Conservation (phyloP, 2,888 invertebrate genomes). For the Crocallis elinguaria region DNA sequence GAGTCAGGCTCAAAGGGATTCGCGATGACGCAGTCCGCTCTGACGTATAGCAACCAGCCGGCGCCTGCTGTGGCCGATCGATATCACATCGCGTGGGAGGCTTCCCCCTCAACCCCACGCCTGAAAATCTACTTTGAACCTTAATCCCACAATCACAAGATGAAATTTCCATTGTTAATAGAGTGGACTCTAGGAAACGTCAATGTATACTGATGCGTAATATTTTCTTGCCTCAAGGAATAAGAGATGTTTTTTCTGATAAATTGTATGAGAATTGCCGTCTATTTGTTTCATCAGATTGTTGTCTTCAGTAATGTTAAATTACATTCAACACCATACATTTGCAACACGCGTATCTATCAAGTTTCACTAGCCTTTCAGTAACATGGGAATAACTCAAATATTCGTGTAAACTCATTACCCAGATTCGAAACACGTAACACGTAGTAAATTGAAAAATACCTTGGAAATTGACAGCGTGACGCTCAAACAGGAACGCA, state of each 20-base stretch:
- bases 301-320: not conserved
- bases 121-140: constrained; percentile 51
- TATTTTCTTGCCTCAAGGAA: constrained; percentile 24
- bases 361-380: not conserved
- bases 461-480: constrained; percentile 1
- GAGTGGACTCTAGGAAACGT: constrained; percentile 6
- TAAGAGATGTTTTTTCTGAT: not conserved
- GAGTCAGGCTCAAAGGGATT: constrained; percentile 53
- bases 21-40: constrained; percentile 69
- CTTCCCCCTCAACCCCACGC: constrained; percentile 55
- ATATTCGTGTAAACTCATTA: constrained; percentile 2
- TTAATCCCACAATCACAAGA: constrained; percentile 44
- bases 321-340: not conserved
- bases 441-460: constrained; percentile 14
- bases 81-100: constrained; percentile 70
- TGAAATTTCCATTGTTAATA: constrained; percentile 35
- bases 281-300: not conserved
- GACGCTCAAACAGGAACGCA: constrained; percentile 4
- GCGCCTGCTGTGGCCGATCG: constrained; percentile 71
- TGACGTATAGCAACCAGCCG: constrained; percentile 63
- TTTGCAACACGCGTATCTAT: not conserved
- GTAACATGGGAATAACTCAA: constrained; percentile 8
- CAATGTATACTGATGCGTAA: constrained; percentile 26
- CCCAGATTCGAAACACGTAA: constrained; percentile 5
- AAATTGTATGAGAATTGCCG: not conserved